A percentile compares a stretch with the other conserved stretches of the same genome.
These are phyloP conservation scores for Pristionchus japonicus DNA, from an alignment of 2,888 invertebrate species.

Conservation along the genomic window DNA sequence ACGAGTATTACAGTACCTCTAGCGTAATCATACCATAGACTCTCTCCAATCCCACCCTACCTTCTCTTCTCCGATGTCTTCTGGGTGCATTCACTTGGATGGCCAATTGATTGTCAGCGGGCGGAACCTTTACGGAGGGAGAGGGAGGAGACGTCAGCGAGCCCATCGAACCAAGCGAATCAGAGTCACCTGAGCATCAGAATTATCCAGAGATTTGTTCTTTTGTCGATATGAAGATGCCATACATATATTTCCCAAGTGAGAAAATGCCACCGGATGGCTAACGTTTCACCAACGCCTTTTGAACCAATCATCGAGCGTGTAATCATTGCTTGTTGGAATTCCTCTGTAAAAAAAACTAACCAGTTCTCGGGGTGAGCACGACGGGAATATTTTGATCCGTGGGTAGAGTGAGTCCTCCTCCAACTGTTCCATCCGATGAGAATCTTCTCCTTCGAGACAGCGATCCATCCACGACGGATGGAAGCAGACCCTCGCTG, in stretches of 20 bases:
- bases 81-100: conserved; percentile 39
- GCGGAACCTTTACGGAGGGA: background rate
- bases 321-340: background rate
- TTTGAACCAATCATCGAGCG: background rate
- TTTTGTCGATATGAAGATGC: too few relatives aligned
- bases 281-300: background rate
- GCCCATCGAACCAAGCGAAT: conserved; percentile 29
- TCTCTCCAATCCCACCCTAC: background rate
- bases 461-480: conserved; percentile 43
- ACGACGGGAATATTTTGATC: background rate
- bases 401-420: conserved; percentile 32
- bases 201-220: background rate
- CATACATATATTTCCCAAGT: too few relatives aligned
- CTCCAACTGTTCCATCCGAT: conserved; percentile 39
- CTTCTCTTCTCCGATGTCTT: conserved; percentile 45
- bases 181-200: background rate
- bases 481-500: conserved; percentile 49
- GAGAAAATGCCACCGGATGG: too few relatives aligned
- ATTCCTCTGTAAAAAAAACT: background rate
- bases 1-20: background rate
- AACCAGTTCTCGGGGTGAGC: background rate
- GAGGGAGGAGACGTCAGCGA: conserved; percentile 33
- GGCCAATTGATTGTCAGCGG: conserved; percentile 18
- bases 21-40: background rate
- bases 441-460: conserved; percentile 44